A percentile compares a stretch with the other conserved stretches of the same genome.
Evolutionary conservation across 2,888 invertebrate genomes (phyloP).

Genomic region (Caenorhabditis virilis): DNA sequence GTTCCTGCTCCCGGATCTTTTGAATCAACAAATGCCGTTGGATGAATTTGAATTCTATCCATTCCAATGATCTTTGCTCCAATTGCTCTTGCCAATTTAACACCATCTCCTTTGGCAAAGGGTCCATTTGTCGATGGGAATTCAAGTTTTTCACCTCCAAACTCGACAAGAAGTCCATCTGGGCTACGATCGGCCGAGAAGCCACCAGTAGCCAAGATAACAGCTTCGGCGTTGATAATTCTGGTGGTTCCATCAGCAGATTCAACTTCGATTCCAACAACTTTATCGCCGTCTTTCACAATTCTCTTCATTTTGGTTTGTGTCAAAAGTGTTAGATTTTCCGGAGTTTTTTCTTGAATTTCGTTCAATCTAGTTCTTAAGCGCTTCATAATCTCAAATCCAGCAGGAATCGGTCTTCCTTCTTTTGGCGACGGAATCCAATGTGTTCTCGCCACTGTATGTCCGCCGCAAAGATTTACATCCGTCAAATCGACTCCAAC

Average conservation of each 20-base stretch:
- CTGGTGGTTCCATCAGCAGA: constrained; percentile 16
- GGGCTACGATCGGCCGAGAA: constrained; percentile 62
- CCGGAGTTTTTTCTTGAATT: constrained; percentile 47
- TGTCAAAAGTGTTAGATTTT: constrained; percentile 31
- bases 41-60: constrained; percentile 65
- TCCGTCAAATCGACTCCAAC: constrained; percentile 64
- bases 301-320: constrained; percentile 35
- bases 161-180: constrained; percentile 62
- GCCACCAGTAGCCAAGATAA: constrained; percentile 68
- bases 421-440: constrained; percentile 69
- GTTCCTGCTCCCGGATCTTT: constrained; percentile 61
- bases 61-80: constrained; percentile 66
- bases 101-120: constrained; percentile 66
- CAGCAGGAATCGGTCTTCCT: constrained; percentile 67
- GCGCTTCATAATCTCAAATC: constrained; percentile 66
- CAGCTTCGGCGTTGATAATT: constrained; percentile 55
- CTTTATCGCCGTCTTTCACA: constrained; percentile 30
- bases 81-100: constrained; percentile 65
- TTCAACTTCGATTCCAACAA: constrained; percentile 35
- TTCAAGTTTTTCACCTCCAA: constrained; percentile 50
- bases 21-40: constrained; percentile 68
- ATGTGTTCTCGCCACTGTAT: constrained; percentile 66
- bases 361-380: constrained; percentile 50
- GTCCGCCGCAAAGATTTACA: constrained; percentile 68
- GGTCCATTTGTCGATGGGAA: constrained; percentile 68